Percentiles rank a stretch among this genome's conserved stretches.
Evolutionary conservation across 2,797 vertebrate genomes (phyloP).

Genomic region (Anolis apletophallus): DNA sequence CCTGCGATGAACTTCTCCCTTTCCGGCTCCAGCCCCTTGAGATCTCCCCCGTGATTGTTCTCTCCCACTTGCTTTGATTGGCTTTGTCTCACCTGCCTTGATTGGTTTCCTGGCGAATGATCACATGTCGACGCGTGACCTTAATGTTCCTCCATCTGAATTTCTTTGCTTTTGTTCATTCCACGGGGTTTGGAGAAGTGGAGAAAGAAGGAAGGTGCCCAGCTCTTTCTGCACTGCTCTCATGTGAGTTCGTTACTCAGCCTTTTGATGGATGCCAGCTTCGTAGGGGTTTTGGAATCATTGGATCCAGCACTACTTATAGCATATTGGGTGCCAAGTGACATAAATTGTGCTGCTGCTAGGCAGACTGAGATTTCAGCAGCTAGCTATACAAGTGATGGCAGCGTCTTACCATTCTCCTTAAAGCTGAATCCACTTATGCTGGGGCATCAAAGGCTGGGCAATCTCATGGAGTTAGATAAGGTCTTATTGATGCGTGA

Average conservation of each 20-base stretch:
- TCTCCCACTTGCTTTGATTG: slow-evolving; percentile 15
- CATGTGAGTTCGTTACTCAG: not conserved
- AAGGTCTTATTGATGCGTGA: not conserved
- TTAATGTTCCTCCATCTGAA: not conserved
- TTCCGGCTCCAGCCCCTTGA: slow-evolving; percentile 12
- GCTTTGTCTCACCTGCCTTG: not conserved
- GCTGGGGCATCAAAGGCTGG: not conserved
- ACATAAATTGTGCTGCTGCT: not conserved
- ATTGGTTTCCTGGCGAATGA: slow-evolving; percentile 19
- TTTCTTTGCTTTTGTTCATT: not conserved
- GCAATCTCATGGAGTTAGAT: too few relatives aligned
- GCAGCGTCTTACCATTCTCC: not conserved
- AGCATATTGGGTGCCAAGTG: not conserved
- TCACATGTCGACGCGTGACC: not conserved
- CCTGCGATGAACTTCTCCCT: not conserved
- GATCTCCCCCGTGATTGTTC: not conserved
- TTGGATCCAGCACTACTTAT: not conserved
- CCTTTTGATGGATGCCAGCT: too few relatives aligned
- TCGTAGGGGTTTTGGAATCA: not conserved
- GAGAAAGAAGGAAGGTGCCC: not conserved
- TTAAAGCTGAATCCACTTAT: not conserved
- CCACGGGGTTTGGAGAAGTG: not conserved
- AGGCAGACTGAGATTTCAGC: too few relatives aligned
- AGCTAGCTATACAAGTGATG: not conserved
- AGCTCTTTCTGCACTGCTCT: not conserved